Evolutionary conservation across 2,797 vertebrate species (phyloP).

Genomic region (Pseudopleuronectes americanus): DNA sequence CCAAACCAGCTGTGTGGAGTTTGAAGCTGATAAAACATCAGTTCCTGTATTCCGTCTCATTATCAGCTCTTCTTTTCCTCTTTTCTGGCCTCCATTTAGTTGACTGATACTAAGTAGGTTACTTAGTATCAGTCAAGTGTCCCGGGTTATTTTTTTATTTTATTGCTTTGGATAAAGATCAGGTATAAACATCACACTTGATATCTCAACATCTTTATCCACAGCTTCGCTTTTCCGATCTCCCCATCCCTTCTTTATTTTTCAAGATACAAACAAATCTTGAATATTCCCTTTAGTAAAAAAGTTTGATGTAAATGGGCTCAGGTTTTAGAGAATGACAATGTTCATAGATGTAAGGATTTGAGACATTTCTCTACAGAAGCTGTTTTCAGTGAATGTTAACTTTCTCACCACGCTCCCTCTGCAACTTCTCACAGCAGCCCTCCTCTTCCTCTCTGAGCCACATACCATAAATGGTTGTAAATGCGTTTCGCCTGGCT

Average conservation of each 20-base stretch:
- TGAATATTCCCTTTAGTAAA: not conserved
- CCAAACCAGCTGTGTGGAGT: slow-evolving; percentile 25
- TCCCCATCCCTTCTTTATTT: too few species aligned
- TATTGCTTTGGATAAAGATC: slow-evolving; percentile 16
- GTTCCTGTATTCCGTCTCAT: slow-evolving; percentile 9
- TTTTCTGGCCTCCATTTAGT: slow-evolving; percentile 9
- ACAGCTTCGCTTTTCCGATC: not conserved
- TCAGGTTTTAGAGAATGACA: not conserved
- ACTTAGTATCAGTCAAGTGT: not conserved
- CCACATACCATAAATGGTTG: slow-evolving; percentile 73
- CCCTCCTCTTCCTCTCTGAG: slow-evolving; percentile 26
- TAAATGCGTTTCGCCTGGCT: slow-evolving; percentile 41
- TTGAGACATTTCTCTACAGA: slow-evolving; percentile 20
- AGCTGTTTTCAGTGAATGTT: slow-evolving; percentile 17
- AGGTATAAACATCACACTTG: not conserved
- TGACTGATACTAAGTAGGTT: too few species aligned
- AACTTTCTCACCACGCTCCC: slow-evolving; percentile 31
- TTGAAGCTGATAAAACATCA: slow-evolving; percentile 29
- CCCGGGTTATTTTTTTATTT: not conserved
- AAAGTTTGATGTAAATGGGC: not conserved
- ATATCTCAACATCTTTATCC: not conserved
- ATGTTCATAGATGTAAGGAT: slow-evolving; percentile 5
- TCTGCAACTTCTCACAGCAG: slow-evolving; percentile 17
- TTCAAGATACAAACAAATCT: not conserved
- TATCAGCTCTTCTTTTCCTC: not conserved